phyloP scores from a whole-genome alignment of 2,888 invertebrate genomes.

The Rapana venosa region DNA sequence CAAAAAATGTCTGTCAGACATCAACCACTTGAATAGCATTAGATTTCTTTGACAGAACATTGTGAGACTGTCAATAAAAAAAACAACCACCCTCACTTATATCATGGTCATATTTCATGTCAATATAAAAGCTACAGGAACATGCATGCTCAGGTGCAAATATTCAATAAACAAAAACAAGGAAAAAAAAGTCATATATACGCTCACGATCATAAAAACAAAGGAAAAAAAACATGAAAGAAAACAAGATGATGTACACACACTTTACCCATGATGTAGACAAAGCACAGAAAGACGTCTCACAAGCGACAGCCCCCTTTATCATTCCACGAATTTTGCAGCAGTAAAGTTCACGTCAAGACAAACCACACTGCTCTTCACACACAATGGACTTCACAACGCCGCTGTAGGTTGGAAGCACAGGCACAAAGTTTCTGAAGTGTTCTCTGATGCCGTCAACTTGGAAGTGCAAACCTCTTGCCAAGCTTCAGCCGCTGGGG shows the following conservation, averaged over 20 bases:
- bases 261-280: slow-evolving; percentile 30
- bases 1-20: too few species aligned
- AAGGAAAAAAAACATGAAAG: neutral
- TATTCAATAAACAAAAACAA: neutral
- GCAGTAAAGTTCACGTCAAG: slow-evolving; percentile 17
- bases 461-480: slow-evolving; percentile 7
- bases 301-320: slow-evolving; percentile 7
- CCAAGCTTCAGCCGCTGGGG: slow-evolving; percentile 25
- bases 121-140: neutral
- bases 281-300: slow-evolving; percentile 28
- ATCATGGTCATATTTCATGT: neutral
- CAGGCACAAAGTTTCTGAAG: slow-evolving; percentile 27
- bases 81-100: too few species aligned
- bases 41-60: too few species aligned
- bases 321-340: slow-evolving; percentile 13
- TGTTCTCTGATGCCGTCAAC: neutral
- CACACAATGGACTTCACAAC: slow-evolving; percentile 31
- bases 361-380: slow-evolving; percentile 28
- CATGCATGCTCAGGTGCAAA: slow-evolving; percentile 26
- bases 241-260: neutral
- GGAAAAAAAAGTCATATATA: neutral
- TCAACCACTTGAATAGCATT: too few species aligned
- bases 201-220: neutral
- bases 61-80: too few species aligned
- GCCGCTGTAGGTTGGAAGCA: neutral